Conservation (phyloP, 23 tunicate species). For the Pegea sp. region DNA sequence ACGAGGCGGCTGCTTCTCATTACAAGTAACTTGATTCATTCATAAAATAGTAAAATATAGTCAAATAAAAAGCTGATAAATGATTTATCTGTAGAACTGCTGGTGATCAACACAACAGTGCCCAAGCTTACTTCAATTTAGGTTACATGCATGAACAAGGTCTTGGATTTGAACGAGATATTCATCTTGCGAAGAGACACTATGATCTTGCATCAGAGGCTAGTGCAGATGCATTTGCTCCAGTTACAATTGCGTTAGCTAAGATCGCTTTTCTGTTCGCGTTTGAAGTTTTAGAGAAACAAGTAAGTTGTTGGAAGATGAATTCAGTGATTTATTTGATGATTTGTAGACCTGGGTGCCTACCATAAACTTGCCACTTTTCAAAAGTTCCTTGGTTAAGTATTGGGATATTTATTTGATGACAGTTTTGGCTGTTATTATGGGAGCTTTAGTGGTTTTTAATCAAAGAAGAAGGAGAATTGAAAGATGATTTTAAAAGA, state of each 20-base stretch:
- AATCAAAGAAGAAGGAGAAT: too few relatives aligned
- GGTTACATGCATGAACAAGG: conserved; percentile 99
- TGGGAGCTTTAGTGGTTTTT: too few relatives aligned
- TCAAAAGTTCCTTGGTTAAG: neutral
- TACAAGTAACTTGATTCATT: conserved; percentile 29
- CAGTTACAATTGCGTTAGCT: conserved; percentile 57
- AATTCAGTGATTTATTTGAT: neutral
- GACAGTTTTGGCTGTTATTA: conserved; percentile 36
- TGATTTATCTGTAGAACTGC: conserved; percentile 10
- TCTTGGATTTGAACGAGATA: conserved; percentile 62
- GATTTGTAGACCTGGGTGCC: neutral
- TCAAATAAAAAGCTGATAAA: conserved; percentile 1
- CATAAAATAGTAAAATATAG: neutral
- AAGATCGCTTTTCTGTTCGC: conserved; percentile 55
- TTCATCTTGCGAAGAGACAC: conserved; percentile 81
- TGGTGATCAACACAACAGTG: conserved; percentile 29
- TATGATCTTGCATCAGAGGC: conserved; percentile 86
- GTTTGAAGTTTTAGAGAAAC: conserved; percentile 27
- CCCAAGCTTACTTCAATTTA: conserved; percentile 89
- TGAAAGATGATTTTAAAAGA: too few relatives aligned
- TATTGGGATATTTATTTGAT: conserved; percentile 90
- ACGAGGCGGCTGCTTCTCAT: conserved; percentile 68
- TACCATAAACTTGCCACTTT: neutral
- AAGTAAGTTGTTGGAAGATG: conserved; percentile 4
- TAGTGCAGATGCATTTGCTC: conserved; percentile 63